Percentiles rank a stretch among this genome's conserved stretches.
Conservation (phyloP, 2,113 vertebrate species). For the Micromys minutus region DNA sequence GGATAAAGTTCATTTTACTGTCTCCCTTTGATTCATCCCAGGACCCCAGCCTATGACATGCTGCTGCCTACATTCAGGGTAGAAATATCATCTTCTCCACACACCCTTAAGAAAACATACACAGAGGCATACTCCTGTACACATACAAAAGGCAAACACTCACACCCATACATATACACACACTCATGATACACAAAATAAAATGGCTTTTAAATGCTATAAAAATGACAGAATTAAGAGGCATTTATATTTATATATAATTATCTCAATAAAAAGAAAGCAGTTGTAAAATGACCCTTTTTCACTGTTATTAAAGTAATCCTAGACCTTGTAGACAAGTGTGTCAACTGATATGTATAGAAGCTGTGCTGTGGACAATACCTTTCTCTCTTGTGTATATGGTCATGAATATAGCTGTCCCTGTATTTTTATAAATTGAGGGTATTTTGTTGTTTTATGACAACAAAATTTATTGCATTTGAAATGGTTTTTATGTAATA, state of each 20-base stretch:
- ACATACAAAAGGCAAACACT: not conserved
- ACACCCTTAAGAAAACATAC: not conserved
- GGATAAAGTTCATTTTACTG: not conserved
- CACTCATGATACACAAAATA: not conserved
- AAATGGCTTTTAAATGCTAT: not conserved
- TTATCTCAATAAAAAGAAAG: too few relatives aligned
- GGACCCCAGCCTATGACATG: not conserved
- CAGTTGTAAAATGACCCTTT: too few relatives aligned
- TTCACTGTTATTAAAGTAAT: conserved; percentile 86
- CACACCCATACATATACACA: not conserved
- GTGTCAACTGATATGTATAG: conserved; percentile 87
- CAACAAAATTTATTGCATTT: conserved; percentile 85
- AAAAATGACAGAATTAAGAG: conserved; percentile 9
- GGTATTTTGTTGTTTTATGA: conserved; percentile 85
- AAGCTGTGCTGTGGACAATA: conserved; percentile 91
- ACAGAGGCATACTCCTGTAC: not conserved
- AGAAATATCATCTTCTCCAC: not conserved
- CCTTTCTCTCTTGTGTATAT: conserved; percentile 91
- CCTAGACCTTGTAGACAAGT: conserved; percentile 81
- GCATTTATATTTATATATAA: too few relatives aligned
- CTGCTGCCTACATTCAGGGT: not conserved
- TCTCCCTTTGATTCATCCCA: not conserved
- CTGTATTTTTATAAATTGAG: conserved; percentile 90
- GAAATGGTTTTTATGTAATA: conserved; percentile 88
- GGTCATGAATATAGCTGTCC: conserved; percentile 88